Evolutionary conservation across 2,113 vertebrate genomes (phyloP), one percentile per base, ranked within the genome.

Genomic region (Aleadryas rufinucha): DNA sequence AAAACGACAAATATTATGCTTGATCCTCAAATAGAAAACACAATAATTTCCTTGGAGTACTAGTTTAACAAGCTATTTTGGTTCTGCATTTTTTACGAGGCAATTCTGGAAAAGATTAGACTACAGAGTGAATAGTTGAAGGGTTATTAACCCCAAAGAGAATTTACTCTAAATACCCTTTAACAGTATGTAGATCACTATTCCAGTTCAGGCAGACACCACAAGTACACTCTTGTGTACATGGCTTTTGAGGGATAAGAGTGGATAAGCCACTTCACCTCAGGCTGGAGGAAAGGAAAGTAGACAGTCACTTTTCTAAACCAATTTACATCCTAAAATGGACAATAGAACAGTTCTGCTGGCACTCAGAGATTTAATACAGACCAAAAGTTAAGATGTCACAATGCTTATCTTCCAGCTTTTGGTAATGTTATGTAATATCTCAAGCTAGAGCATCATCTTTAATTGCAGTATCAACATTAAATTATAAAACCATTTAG

Each of bases 181-280:
- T 87, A 91, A 92, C 79, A 87, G 91, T 97, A 88, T 92, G 91
- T 77, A 90, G 87, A 95, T 94, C 90, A 92, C 95, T 84, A 86
- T 94, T 90, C 87, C 93, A 92, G 95, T 94, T 96, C 87, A 96
- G 96, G 66, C 93, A 96, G 70, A 90, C 94, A 97, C 83, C 93
- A 95, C 89, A 97, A 96, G 91, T 96, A 95, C 70, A 74, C 92
- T 93, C 89, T 91, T 96, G 91, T 94, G 74, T 77, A 91, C 79
- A 91, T 83, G 93, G 87, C 87, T 97, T 96, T 96, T 95, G 80
- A 96, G 78, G 95, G 90, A 91, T 94, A 95, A 96, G 93, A 91
- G 90, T 95, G 87, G 79, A 91, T 95, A 95, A 96, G 87, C 91
- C 87, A 96, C 90, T 94, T 95, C 94, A 95, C 59, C 87, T 91